Evolutionary conservation across 2,888 invertebrate genomes (phyloP).

Genomic region (Heteromurus nitidus): DNA sequence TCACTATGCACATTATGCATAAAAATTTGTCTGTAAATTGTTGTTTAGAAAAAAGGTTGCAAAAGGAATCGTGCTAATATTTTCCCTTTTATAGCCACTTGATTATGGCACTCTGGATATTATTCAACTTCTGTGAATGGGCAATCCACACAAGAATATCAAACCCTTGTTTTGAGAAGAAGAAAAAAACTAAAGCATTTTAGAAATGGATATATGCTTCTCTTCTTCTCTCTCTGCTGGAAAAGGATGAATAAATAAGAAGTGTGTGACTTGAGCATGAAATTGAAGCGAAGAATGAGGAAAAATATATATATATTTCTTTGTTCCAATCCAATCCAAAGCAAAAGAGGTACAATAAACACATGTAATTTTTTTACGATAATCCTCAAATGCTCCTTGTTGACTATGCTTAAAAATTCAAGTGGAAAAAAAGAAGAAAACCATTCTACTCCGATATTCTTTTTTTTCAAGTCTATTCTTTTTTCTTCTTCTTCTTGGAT

Average conservation of each 20-base stretch:
- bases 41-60: slow-evolving; percentile 4
- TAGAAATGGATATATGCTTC: neutral
- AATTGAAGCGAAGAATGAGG: slow-evolving; percentile 13
- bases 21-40: neutral
- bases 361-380: too few relatives aligned
- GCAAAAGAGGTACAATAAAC: too few relatives aligned
- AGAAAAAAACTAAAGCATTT: neutral
- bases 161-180: slow-evolving; percentile 25
- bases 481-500: neutral
- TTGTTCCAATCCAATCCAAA: too few relatives aligned
- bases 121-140: slow-evolving; percentile 49
- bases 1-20: neutral
- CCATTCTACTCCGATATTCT: neutral
- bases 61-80: slow-evolving; percentile 59
- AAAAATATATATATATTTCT: too few relatives aligned
- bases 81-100: slow-evolving; percentile 53
- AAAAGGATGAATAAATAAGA: slow-evolving; percentile 48
- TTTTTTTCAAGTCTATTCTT: neutral
- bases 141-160: slow-evolving; percentile 41
- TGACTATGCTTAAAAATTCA: slow-evolving; percentile 2
- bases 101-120: slow-evolving; percentile 44
- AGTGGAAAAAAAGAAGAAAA: neutral
- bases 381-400: too few relatives aligned
- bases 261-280: slow-evolving; percentile 22
- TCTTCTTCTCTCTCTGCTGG: slow-evolving; percentile 31